Evolutionary conservation across 2,888 invertebrate genomes (phyloP), one percentile per base, ranked within the genome.

Genomic region (Vandiemenella viatica): DNA sequence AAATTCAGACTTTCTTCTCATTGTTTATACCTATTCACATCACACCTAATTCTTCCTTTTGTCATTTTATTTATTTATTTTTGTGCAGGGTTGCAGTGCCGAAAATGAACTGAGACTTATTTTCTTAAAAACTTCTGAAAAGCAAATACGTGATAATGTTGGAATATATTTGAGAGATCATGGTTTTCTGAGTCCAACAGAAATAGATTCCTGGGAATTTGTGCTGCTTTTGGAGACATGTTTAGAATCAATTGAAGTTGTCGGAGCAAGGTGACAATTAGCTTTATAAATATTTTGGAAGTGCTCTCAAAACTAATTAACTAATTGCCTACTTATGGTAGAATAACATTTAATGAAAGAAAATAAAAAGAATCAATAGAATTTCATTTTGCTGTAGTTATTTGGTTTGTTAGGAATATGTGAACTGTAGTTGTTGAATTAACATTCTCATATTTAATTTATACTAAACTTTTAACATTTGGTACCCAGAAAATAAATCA

Each of bases 141-240:
- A 73, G 53, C 69, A 69, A 22, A 66, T 81, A 44, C 70, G 81
- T 57, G 77, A 81, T 57, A 77, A 79, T 56, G 72, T 85, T 55
- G 74, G 79, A 16, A 74, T 76, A 45, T 75, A 83, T 60, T 63
- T 86, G 50, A 70, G 71, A 40, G 75, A 74, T 53, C 66, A 70
- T 22, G 63, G 62, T 15, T 61, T 62, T 20, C 61, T 73, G 37
- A 58, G 63, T 32, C 59, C 53, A 37, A 53, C 60, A 37, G 59
- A 67, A 38, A 57, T 62, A 37, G 59, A 65, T 40, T 60, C 67
- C 17, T 72, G 70, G 71, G 57, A 63, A 26, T 62, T 73, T 52
- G 55, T 72, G 42, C 63, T 66, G 37, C 58, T 58, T 47, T 57
- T 68, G 37, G 58, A 59, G 26, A 47, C 59, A 43, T 57, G 59